Evolutionary conservation across 1,140 invertebrate species (phyloP), one percentile per base, ranked within the genome.

Genomic region (Drosophila parvula): DNA sequence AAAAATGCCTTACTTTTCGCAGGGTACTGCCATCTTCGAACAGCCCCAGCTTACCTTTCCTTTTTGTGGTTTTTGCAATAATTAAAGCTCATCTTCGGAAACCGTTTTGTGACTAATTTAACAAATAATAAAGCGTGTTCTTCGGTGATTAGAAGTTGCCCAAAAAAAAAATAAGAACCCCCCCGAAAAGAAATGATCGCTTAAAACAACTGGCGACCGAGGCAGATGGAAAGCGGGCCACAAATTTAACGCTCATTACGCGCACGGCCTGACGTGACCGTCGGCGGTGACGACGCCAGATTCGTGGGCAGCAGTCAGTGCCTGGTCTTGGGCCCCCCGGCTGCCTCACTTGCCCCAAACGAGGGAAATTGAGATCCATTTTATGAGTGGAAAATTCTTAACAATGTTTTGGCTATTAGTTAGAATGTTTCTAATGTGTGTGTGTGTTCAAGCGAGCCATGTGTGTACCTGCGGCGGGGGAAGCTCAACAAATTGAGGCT

Each of bases 71-170:
- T 62, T 74, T 85, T 59, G 71, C 82, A 79, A 88, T 79, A 88
- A 86, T 86, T 86, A 86, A 88, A 74, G 83, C 63, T 85, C 73
- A 71, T 79, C 75, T 88, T 86, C 40, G 79, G 44, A 67, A 88
- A 86, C 84, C 84, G 83, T 89, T 86, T 86, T 86, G 84, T 86
- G 84, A 88, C 83, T 89, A 86, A 88, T 86, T 86, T 86, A 74
- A 80, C 63, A 79, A 83, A 86, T 88, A 85, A 71, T 58, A 55
- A 88, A 86, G 83, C 83, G 83, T 86, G 83, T 80, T 89, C 79
- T 60, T 5, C 28, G 68, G 68, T 69, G 79, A 86, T 86, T 86
- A 86, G 83, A 89, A 86, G 84, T 79, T 86, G 77, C 79, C 84
- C 76, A 86, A 86, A 86, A 82, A 22, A 62, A 44, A 64, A 50